A percentile compares a stretch with the other conserved stretches of the same genome.
These are phyloP conservation scores for Coptodon rendalli DNA, from an alignment of 2,113 vertebrate genomes.

Conservation along the genomic window DNA sequence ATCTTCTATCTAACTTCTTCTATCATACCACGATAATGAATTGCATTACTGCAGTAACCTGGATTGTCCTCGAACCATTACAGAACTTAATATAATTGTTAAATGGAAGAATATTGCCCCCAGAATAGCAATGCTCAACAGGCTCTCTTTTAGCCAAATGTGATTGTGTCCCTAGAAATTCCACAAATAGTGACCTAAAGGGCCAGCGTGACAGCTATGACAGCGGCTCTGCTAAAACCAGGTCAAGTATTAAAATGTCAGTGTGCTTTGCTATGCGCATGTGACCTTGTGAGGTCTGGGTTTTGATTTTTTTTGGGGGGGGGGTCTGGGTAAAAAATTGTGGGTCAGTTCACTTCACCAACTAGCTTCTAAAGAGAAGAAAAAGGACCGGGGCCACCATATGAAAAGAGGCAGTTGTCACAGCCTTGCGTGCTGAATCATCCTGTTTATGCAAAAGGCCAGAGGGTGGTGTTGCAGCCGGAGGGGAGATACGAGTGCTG, in stretches of 20 bases:
- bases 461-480: conserved; percentile 11
- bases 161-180: not conserved
- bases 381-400: not conserved
- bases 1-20: not conserved
- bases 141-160: not conserved
- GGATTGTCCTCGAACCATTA: not conserved
- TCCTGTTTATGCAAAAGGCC: conserved; percentile 39
- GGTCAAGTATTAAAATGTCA: conserved; percentile 24
- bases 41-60: not conserved
- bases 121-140: not conserved
- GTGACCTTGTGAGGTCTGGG: not conserved
- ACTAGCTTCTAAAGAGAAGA: not conserved
- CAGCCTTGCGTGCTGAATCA: conserved; percentile 42
- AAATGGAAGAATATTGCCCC: not conserved
- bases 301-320: not conserved
- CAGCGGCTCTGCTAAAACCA: conserved; percentile 3
- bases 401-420: conserved; percentile 7
- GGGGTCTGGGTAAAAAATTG: conserved; percentile 5
- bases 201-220: not conserved
- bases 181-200: not conserved
- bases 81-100: not conserved
- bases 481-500: conserved; percentile 17
- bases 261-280: not conserved
- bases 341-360: conserved; percentile 56
- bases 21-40: not conserved